phyloP scores from a whole-genome alignment of 2,797 vertebrate genomes.

The Chaetophractus vellerosus region DNA sequence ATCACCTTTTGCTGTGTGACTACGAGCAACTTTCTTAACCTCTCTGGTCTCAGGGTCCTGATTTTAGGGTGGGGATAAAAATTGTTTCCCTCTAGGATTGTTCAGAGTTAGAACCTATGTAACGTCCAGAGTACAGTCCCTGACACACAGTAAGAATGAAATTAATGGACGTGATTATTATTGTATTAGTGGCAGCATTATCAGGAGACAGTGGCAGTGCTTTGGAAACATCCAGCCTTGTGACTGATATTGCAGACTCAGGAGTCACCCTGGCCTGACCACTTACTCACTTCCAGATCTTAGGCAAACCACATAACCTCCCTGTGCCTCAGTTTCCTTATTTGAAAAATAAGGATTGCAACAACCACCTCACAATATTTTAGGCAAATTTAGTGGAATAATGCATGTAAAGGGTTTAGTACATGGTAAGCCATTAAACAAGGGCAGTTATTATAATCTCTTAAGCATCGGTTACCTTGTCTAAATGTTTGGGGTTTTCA shows the following conservation, averaged over 20 bases:
- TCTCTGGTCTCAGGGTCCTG: not conserved
- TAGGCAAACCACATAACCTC: not conserved
- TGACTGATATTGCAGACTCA: not conserved
- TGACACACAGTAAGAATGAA: not conserved
- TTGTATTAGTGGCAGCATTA: not conserved
- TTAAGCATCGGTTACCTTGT: not conserved
- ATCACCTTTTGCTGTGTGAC: not conserved
- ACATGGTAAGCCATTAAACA: not conserved
- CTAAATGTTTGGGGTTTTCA: not conserved
- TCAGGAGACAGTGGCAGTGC: not conserved
- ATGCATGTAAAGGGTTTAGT: not conserved
- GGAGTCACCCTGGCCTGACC: not conserved
- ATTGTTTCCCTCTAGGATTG: not conserved
- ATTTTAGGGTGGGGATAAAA: slow-evolving; percentile 1
- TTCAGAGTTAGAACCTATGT: not conserved
- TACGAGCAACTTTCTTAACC: not conserved
- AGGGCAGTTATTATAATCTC: not conserved
- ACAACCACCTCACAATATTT: not conserved
- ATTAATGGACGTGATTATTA: not conserved
- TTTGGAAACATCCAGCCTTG: not conserved
- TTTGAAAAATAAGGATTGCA: not conserved
- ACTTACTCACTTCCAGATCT: not conserved
- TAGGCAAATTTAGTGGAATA: not conserved
- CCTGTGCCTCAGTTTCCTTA: not conserved
- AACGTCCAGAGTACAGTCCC: not conserved